Base-by-base conservation (phyloP, 2,797 vertebrate genomes). In the Mastacembelus armatus region DNA sequence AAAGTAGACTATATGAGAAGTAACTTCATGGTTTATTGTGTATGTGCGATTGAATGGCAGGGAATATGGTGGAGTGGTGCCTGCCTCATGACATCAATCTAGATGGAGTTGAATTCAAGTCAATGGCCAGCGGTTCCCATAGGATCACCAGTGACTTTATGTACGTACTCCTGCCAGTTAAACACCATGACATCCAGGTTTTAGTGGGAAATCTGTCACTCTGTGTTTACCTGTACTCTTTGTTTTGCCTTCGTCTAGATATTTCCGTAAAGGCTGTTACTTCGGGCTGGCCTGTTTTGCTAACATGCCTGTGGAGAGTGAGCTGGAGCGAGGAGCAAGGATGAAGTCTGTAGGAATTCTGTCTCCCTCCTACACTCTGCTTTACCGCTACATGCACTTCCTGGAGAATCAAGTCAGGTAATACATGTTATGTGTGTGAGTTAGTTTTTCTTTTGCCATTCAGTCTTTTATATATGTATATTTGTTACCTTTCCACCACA, bases 341-440 rank as follows among this genome's bases (percentile, higher is more conserved):
- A 99, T 99, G 98, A 99, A 99, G 89, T 99, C 98, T 0, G 98
- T 99, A 86, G 98, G 98, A 47, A 96, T 99, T 69, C 94, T 99
- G 32, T 98, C 96, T 21, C 97, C 97, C 0, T 99, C 97, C 49
- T 99, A 99, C 84, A 99, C 98, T 0, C 91, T 99, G 71, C 94
- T 99, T 0, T 99, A 99, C 76, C 95, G 97, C 57, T 98, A 99
- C 91, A 99, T 99, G 98, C 96, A 98, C 90, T 99, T 99, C 90
- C 86, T 99, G 92, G 98, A 99, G 93, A 99, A 98, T 84, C 98
- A 99, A 93, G 98, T 99, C 85, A 94, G 96, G 98, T 98, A 78
- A 77, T 95, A 85, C 72, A 1, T 45, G 33, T 43, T 26, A n/a
- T 22, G 16, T 24, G n/a, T 44, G 2, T 8, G 6, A 1, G 16